These are phyloP conservation scores for Buceros bicornis DNA, from an alignment of 2,797 vertebrate species.

Conservation along the genomic window DNA sequence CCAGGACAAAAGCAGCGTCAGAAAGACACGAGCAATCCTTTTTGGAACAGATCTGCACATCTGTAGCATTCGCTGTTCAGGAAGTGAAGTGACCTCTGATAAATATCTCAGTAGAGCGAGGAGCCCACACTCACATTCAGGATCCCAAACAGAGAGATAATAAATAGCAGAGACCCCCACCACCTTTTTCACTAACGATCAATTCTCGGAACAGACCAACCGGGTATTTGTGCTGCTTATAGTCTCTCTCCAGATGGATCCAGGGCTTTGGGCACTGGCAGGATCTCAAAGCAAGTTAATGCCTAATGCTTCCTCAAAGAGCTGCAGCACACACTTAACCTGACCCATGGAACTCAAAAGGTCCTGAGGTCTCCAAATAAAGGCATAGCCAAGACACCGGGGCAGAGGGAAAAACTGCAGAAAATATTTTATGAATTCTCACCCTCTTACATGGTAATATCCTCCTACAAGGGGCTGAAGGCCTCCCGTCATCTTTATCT, in stretches of 20 bases:
- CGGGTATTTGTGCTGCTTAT: background rate
- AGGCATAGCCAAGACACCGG: background rate
- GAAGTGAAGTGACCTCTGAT: background rate
- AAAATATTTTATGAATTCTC: background rate
- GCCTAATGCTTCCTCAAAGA: background rate
- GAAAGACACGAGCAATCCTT: background rate
- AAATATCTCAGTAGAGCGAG: background rate
- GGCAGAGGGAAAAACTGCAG: background rate
- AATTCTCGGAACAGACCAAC: background rate
- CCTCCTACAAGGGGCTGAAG: background rate
- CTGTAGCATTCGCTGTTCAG: background rate
- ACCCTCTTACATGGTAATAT: fast-evolving
- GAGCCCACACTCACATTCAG: background rate
- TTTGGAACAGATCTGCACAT: background rate
- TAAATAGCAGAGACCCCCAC: background rate
- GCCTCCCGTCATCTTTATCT: background rate
- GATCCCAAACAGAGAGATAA: background rate
- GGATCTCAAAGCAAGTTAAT: background rate
- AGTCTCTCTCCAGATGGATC: background rate
- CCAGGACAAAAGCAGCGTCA: background rate
- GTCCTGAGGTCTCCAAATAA: background rate
- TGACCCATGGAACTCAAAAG: background rate
- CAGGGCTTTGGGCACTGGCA: background rate
- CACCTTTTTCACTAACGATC: background rate
- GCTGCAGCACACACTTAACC: background rate